These are phyloP conservation scores for Temnothorax ravouxi DNA, from an alignment of 2,888 invertebrate species.

Conservation along the genomic window DNA sequence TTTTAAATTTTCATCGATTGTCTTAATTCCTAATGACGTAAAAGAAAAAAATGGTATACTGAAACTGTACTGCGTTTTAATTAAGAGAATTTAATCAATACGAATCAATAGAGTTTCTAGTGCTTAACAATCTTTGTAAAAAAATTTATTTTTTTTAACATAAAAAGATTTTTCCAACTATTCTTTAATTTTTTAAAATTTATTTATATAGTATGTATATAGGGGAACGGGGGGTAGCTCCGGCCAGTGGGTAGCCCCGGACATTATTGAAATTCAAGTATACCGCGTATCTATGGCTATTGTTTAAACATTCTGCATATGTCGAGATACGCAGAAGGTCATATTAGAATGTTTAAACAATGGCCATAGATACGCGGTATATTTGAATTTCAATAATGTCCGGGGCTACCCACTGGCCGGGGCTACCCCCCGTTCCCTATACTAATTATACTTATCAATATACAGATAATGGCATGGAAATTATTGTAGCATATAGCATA, in stretches of 20 bases:
- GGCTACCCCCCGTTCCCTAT: no score
- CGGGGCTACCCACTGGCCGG: no score
- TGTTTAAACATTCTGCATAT: no score
- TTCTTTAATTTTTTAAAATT: background rate
- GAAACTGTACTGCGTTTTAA: background rate
- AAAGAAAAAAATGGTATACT: background rate
- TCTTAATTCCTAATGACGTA: background rate
- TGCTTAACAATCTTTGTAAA: background rate
- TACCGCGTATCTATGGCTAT: no score
- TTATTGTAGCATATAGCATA: background rate
- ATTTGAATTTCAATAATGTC: no score
- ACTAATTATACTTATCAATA: background rate
- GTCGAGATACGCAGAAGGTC: no score
- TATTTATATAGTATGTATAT: background rate
- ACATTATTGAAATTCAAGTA: no score
- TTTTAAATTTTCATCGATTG: conserved; percentile 2
- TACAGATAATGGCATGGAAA: background rate
- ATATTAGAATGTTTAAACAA: no score
- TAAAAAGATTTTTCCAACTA: background rate
- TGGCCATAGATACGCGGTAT: no score
- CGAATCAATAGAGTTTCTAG: background rate
- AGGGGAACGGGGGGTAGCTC: no score
- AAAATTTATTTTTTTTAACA: background rate
- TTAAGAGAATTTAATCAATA: background rate
- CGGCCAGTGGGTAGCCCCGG: no score